Evolutionary conservation across 2,113 vertebrate species (phyloP).

Genomic region (Oryzias melastigma): DNA sequence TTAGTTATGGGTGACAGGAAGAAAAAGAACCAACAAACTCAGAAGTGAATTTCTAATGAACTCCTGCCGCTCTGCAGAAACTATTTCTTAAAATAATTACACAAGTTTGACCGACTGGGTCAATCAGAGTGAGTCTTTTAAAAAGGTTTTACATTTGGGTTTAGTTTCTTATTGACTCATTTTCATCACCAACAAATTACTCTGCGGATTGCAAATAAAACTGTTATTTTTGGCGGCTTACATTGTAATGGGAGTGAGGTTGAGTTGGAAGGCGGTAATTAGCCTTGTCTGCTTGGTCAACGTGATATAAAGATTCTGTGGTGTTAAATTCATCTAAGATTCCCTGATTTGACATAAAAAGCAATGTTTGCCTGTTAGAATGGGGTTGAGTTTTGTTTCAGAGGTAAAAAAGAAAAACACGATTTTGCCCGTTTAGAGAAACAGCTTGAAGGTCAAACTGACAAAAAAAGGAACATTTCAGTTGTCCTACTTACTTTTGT

Average conservation of each 20-base stretch:
- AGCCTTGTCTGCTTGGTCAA: slow-evolving; percentile 26
- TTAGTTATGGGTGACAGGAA: too few species aligned
- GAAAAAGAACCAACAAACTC: too few species aligned
- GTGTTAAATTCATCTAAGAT: slow-evolving; percentile 21
- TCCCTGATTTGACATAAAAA: neutral
- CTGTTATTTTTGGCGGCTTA: slow-evolving; percentile 63
- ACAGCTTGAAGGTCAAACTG: neutral
- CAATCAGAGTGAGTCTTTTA: slow-evolving; percentile 22
- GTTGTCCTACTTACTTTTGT: neutral
- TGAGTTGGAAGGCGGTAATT: slow-evolving; percentile 12
- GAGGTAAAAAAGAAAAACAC: too few species aligned
- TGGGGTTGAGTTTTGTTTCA: too few species aligned
- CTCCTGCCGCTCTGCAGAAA: too few species aligned
- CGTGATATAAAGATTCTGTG: slow-evolving; percentile 15
- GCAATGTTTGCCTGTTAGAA: too few species aligned
- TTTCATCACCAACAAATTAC: slow-evolving; percentile 76
- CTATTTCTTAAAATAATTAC: too few species aligned
- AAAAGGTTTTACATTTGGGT: slow-evolving; percentile 79
- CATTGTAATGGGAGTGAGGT: slow-evolving; percentile 69
- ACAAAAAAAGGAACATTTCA: neutral
- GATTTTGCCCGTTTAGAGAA: too few species aligned
- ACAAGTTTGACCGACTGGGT: too few species aligned
- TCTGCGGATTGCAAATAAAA: slow-evolving; percentile 62
- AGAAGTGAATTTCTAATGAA: too few species aligned
- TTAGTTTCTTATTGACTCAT: slow-evolving; percentile 61